A percentile compares a stretch with the other conserved stretches of the same genome.
Evolutionary conservation across 2,113 vertebrate genomes (phyloP).

Genomic region (Barbus barbus): DNA sequence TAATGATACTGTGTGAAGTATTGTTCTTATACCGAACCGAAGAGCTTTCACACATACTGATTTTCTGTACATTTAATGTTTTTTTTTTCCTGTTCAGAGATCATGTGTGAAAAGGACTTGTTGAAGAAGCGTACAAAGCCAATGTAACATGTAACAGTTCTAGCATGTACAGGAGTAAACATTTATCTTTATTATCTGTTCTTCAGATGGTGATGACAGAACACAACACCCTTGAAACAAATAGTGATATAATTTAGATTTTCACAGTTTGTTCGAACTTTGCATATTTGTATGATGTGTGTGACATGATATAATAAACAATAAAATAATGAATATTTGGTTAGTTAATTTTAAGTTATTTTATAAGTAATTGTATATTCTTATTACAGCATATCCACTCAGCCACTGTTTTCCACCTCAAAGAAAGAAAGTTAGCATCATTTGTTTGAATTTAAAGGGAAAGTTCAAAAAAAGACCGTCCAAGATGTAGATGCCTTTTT

Average conservation of each 20-base stretch:
- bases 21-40: constrained; percentile 6
- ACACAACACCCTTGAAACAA: neutral
- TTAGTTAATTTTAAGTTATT: no score
- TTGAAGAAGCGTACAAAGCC: neutral
- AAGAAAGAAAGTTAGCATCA: neutral
- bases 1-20: constrained; percentile 1
- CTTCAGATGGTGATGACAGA: neutral
- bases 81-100: neutral
- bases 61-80: neutral
- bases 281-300: neutral
- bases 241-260: neutral
- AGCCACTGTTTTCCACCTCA: neutral
- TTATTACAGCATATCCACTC: neutral
- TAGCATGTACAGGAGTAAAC: neutral
- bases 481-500: no score
- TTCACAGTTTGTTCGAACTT: neutral
- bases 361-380: neutral
- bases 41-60: neutral
- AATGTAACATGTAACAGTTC: neutral
- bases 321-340: neutral
- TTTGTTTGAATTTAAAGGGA: neutral
- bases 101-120: neutral
- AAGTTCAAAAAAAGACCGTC: no score
- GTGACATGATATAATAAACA: neutral
- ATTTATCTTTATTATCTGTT: neutral